Base-by-base conservation (phyloP, 2,797 vertebrate genomes). In the Sciurus carolinensis region DNA sequence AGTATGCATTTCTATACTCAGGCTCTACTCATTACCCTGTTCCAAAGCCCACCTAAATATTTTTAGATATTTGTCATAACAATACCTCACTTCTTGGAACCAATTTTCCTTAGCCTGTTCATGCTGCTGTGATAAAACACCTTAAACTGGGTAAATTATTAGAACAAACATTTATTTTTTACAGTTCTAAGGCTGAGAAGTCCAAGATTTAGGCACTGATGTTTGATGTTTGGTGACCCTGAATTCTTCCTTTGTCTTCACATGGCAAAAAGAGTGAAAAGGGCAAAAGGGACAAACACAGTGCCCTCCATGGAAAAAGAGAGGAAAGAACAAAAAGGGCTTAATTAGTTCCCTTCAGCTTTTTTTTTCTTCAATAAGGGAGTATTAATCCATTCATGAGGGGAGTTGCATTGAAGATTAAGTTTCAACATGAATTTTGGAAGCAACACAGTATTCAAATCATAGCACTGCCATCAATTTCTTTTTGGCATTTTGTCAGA, bases 401-500 rank as follows among this genome's bases (percentile, higher is more conserved):
- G 33, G 33, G 33, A 36, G 47, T 39, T 66, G 33, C 13, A 47
- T 1, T 75, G 33, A 64, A 28, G 11, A 76, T 67, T 81, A 66
- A 44, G 11, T 81, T 91, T 95, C 62, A 91, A 67, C 33, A 82
- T 39, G 42, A 47, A 66, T 66, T 73, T 59, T 87, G 59, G 9
- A 36, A 33, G 33, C 22, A 22, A 22, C 24, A 81, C n/a, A 73
- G 12, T 57, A 67, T 66, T 67, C 82, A 76, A 81, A 91, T 3
- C 15, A 62, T 44, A 59, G 18, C 39, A 52, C 1, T 69, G 30
- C 22, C 66, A 28, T 42, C 1, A 54, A 50, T 42, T 24, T 95
- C 15, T 67, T 64, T 66, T 50, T n/a, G 69, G 83, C 59, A 72
- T 59, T 87, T 93, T 90, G 79, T 33, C 24, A 86, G 24, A 85